Percentiles rank a stretch among this genome's conserved stretches.
Evolutionary conservation across 2,113 vertebrate genomes (phyloP).

Genomic region (Excalfactoria chinensis): DNA sequence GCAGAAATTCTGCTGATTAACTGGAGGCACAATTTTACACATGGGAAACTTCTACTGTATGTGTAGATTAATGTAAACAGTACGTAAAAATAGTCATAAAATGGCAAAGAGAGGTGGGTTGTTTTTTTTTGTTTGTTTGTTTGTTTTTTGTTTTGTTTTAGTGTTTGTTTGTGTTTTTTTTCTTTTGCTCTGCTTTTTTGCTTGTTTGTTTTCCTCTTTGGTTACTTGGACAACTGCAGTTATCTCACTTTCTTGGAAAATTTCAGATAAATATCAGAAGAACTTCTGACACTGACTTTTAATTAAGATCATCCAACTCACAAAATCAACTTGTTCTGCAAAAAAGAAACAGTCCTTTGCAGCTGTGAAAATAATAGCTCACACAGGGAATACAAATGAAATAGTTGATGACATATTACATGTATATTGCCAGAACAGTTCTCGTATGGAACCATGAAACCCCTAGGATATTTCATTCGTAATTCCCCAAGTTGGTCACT

Average conservation of each 20-base stretch:
- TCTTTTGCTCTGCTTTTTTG: fast-evolving
- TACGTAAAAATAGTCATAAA: background rate
- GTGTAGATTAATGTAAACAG: background rate
- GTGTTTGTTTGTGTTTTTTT: background rate
- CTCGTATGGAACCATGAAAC: background rate
- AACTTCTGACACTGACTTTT: background rate
- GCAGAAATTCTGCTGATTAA: background rate
- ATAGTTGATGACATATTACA: background rate
- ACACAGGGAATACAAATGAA: background rate
- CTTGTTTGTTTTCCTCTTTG: background rate
- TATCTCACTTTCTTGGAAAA: background rate
- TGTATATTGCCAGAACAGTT: background rate
- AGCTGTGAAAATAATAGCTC: background rate
- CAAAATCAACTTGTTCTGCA: background rate
- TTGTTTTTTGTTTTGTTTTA: no score
- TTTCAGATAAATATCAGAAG: background rate
- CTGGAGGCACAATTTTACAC: background rate
- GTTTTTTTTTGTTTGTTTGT: no score
- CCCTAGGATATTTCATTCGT: background rate
- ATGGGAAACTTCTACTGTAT: background rate
- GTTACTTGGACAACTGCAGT: background rate
- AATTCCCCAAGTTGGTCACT: background rate
- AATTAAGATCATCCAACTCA: background rate
- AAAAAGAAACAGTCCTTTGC: background rate
- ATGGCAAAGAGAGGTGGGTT: background rate